Conservation (phyloP, 2,797 vertebrate genomes). For the Eupleurogrammus muticus region DNA sequence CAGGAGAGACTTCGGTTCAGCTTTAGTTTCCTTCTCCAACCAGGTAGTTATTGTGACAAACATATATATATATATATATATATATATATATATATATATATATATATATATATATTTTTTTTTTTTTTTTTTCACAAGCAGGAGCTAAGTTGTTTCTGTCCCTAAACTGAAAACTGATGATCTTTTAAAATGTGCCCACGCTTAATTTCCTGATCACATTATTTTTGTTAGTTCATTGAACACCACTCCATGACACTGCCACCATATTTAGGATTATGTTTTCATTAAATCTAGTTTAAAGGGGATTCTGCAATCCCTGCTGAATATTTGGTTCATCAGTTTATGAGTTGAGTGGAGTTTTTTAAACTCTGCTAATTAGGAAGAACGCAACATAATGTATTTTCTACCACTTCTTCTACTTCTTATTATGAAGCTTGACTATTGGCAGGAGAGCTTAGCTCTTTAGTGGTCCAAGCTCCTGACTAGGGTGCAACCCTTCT, state of each 20-base stretch:
- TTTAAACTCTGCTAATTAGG: not conserved
- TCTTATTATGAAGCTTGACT: slow-evolving; percentile 8
- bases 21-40: too few species aligned
- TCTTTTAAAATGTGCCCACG: too few species aligned
- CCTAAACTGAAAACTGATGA: too few species aligned
- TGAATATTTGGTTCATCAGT: not conserved
- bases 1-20: too few species aligned
- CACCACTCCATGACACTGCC: not conserved
- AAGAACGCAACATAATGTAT: slow-evolving; percentile 1
- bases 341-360: not conserved
- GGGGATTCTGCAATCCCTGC: not conserved
- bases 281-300: not conserved
- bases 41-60: too few species aligned
- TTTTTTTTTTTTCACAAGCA: too few species aligned
- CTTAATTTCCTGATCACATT: not conserved
- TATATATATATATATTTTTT: too few species aligned
- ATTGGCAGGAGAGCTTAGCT: slow-evolving; percentile 11
- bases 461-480: slow-evolving; percentile 1
- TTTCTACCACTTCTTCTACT: not conserved
- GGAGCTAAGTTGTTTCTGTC: too few species aligned
- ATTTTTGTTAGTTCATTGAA: slow-evolving; percentile 3
- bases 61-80: too few species aligned
- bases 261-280: not conserved
- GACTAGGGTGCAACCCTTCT: not conserved
- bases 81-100: too few species aligned